These are phyloP conservation scores for Lampropteryx suffumata DNA, from an alignment of 2,888 invertebrate species.

Conservation along the genomic window DNA sequence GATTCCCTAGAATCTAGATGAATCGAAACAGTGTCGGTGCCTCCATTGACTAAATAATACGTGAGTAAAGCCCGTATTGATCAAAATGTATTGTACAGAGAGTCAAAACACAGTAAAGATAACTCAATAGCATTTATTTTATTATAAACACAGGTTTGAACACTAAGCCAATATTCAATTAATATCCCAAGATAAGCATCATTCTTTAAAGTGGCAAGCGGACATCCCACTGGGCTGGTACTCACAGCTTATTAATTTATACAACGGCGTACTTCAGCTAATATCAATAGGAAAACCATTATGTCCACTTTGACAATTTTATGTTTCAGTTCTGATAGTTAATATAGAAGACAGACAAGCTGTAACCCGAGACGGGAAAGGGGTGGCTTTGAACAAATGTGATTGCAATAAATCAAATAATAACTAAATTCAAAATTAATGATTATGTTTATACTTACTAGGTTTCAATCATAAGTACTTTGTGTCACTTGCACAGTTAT, in stretches of 20 bases:
- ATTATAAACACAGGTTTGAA: not conserved
- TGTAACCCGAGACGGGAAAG: constrained; percentile 37
- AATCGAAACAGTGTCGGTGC: too few species aligned
- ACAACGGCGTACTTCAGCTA: constrained; percentile 8
- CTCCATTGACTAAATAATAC: too few species aligned
- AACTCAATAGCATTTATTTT: too few species aligned
- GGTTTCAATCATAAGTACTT: too few species aligned
- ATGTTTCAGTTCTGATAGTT: constrained; percentile 34
- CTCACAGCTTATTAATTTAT: constrained; percentile 34
- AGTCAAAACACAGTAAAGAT: too few species aligned
- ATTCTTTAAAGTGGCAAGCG: constrained; percentile 17
- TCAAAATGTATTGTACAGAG: too few species aligned
- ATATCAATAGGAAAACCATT: constrained; percentile 40
- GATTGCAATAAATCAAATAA: not conserved
- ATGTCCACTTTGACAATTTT: constrained; percentile 46
- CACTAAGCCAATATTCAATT: constrained; percentile 7
- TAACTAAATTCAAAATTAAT: not conserved
- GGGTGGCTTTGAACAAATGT: constrained; percentile 13
- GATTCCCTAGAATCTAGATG: too few species aligned
- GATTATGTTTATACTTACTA: not conserved
- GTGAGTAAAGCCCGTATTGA: too few species aligned
- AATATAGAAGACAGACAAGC: constrained; percentile 30
- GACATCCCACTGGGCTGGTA: constrained; percentile 27
- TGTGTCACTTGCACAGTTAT: too few species aligned
- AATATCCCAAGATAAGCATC: constrained; percentile 36